phyloP scores from a whole-genome alignment of 2,888 invertebrate genomes.

The Merodon equestris region DNA sequence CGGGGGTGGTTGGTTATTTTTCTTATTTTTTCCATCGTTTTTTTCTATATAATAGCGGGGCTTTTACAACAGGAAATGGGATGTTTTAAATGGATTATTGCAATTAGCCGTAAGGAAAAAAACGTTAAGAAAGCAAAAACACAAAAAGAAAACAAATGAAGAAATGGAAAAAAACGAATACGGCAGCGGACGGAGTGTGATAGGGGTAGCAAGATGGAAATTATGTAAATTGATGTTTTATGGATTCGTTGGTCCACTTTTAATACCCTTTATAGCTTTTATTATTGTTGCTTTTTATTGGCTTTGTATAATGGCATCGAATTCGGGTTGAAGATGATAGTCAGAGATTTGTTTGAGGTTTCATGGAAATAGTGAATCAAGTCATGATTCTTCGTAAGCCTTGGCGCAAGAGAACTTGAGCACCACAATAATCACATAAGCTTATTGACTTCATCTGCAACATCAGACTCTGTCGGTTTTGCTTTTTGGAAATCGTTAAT shows the following conservation, averaged over 20 bases:
- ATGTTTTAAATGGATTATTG: conserved; percentile 78
- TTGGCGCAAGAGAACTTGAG: no score
- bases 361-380: no score
- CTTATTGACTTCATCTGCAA: no score
- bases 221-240: conserved; percentile 68
- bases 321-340: no score
- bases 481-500: no score
- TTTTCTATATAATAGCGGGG: conserved; percentile 48
- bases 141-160: conserved; percentile 13
- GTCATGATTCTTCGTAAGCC: no score
- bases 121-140: conserved; percentile 45
- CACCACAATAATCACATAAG: no score
- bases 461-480: no score
- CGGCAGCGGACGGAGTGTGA: conserved; percentile 21
- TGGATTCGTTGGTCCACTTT: conserved; percentile 56
- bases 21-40: conserved; percentile 14
- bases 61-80: conserved; percentile 71
- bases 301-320: no score
- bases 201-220: conserved; percentile 65
- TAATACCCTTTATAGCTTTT: conserved; percentile 58
- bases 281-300: conserved; percentile 21
- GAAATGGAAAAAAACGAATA: conserved; percentile 29
- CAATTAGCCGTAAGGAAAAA: conserved; percentile 75
- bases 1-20: conserved; percentile 5
- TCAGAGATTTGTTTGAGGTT: no score